Evolutionary conservation across 2,797 vertebrate species (phyloP), one percentile per base, ranked within the genome.

Genomic region (Hephaestus fuliginosus): DNA sequence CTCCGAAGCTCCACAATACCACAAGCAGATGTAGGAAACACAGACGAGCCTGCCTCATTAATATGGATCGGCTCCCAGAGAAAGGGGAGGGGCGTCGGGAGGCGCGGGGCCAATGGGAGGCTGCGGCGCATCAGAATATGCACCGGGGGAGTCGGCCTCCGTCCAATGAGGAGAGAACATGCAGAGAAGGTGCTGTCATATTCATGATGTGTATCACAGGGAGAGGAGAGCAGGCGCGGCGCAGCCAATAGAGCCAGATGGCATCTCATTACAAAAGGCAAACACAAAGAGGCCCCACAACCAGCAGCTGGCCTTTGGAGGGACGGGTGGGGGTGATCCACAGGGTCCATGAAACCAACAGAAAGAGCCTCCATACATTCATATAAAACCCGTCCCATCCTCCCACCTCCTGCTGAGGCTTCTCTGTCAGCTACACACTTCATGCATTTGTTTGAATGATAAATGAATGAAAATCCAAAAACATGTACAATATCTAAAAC

Each of bases 1-100:
- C 94, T 95, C 90, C 92, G 89, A 89, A 90, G 92, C 93, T 91
- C 85, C 89, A 92, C 92, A 93, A 93, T 92, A 91, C 89, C 87
- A 91, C 91, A 90, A 93, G 90, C 92, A 92, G 91, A 94, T 92
- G 93, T 90, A 92, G 82, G 86, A 90, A 89, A 93, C 89, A 88
- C 91, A 91, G 86, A 93, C 92, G 78, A 86, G 84, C 91, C 85
- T 72, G 89, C 66, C 91, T 95, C 92, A 95, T 96, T 95, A 96
- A 95, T 96, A 97, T 96, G 94, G 94, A 96, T 93, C 69, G 86
- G 81, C 80, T 91, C 90, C 87, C 84, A 80, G 93, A 93, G 93
- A 93, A 95, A 95, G 89, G 63, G 95, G 96, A 94, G 95, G 91
- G 93, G 92, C 67, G 86, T 84, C 66, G 82, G 79, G 68, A 48